Percentiles rank a stretch among this genome's conserved stretches.
phyloP scores from a whole-genome alignment of 2,797 vertebrate species.

The Rhinophrynus dorsalis region DNA sequence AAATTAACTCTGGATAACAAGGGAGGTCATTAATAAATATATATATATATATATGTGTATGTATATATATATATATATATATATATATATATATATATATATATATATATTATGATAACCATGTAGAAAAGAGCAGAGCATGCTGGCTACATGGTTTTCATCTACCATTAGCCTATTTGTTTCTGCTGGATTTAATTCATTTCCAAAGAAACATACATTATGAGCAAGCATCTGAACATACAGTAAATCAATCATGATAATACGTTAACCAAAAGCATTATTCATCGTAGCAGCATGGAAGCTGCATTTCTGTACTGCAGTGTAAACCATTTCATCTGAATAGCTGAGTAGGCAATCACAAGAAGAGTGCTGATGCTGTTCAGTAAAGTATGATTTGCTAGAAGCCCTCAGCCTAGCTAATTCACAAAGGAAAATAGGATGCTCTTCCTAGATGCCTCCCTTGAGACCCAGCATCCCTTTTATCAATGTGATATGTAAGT shows the following conservation, averaged over 20 bases:
- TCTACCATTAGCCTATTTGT: too few relatives aligned
- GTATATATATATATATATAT: too few relatives aligned
- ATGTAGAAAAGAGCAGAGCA: too few relatives aligned
- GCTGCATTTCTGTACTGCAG: background rate
- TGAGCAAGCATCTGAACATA: background rate
- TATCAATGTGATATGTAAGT: background rate
- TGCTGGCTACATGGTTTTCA: too few relatives aligned
- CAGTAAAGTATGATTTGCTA: background rate
- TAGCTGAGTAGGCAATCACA: background rate
- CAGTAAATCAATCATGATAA: background rate
- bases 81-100: too few relatives aligned
- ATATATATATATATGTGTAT: too few relatives aligned
- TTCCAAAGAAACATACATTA: too few relatives aligned
- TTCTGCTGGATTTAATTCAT: too few relatives aligned
- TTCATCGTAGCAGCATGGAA: constrained; percentile 2
- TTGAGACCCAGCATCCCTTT: background rate
- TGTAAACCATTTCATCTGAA: constrained; percentile 12
- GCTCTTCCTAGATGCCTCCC: background rate
- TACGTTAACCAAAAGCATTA: background rate
- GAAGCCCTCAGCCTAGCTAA: background rate
- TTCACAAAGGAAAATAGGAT: background rate
- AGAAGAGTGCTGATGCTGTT: background rate
- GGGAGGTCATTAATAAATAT: too few relatives aligned
- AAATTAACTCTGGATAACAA: too few relatives aligned
- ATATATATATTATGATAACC: too few relatives aligned